phyloP scores from a whole-genome alignment of 1,140 invertebrate species.

The Drosophila quadrilineata region DNA sequence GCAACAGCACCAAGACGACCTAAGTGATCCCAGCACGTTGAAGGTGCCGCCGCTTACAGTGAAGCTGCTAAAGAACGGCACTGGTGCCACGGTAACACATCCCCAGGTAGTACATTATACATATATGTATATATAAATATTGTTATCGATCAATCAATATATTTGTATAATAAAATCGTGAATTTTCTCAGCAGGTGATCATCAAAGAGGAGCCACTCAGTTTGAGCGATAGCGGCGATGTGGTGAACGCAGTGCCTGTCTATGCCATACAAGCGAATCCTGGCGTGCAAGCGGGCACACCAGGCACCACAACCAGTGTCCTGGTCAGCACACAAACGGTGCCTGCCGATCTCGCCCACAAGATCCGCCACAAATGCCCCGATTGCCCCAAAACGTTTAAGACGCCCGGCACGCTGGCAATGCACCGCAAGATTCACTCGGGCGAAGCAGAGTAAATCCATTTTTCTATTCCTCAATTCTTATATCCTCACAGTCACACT shows the following conservation, averaged over 20 bases:
- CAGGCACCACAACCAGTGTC: conserved; percentile 55
- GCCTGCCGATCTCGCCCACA: conserved; percentile 60
- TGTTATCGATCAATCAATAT: background rate
- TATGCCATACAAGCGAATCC: conserved; percentile 78
- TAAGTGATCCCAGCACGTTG: conserved; percentile 48
- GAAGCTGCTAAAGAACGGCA: conserved; percentile 71
- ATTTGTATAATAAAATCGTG: background rate
- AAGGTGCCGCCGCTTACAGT: conserved; percentile 77
- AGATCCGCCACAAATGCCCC: conserved; percentile 79
- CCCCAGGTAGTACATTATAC: conserved; percentile 41
- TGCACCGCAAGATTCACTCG: conserved; percentile 79
- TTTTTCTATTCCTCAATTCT: conserved; percentile 14
- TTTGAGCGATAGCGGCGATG: conserved; percentile 65
- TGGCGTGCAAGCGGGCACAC: conserved; percentile 24
- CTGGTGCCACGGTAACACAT: conserved; percentile 61
- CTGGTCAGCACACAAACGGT: conserved; percentile 71
- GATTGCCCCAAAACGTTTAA: conserved; percentile 80
- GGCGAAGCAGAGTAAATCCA: conserved; percentile 81
- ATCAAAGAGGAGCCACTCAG: conserved; percentile 75
- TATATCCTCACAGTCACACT: background rate
- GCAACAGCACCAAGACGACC: conserved; percentile 52
- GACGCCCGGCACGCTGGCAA: conserved; percentile 75
- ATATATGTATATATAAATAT: too few species aligned
- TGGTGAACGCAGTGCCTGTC: conserved; percentile 68
- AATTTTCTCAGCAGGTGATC: conserved; percentile 52